Base-by-base conservation (phyloP, 2,888 invertebrate genomes). In the Cabera pusaria region DNA sequence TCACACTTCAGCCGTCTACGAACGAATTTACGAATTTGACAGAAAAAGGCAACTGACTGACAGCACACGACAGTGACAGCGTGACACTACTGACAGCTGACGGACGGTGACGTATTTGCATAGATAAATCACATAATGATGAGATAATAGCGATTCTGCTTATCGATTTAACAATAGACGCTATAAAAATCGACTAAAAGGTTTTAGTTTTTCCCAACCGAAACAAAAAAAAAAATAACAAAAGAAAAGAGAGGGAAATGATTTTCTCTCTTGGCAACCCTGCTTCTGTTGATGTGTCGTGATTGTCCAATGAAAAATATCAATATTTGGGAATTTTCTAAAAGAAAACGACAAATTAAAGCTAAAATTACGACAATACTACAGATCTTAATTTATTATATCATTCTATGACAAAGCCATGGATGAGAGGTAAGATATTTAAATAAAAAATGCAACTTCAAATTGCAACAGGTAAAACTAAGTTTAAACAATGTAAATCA, bases 251-350 rank as follows among this genome's bases (percentile, higher is more conserved):
- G 33, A 29, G 28, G 34, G 34, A 38, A 60, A 50, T 25, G n/a
- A 28, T 63, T 64, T 67, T 65, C 53, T 42, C 17, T 34, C 25
- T 42, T 79, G 67, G 80, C 64, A 86, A 83, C 74, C 78, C 66
- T 59, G 53, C 42, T 57, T 84, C 72, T 87, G 87, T 87, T 87
- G 88, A 87, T 87, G 87, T 87, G 88, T 88, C 87, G 85, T 76
- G 86, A 86, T 85, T 84, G 79, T 85, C 71, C 68, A 71, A 73
- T 76, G 64, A 72, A 77, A 79, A 81, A 75, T 84, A 81, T 76
- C 82, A 85, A 81, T 82, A 81, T 83, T 84, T 86, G 76, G 76
- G 72, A 75, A 58, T 72, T 87, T 82, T 77, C 76, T 86, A 78
- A 84, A 75, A 83, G 77, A 86, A 86, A 84, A 79, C 66, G 69